Percentiles rank a stretch among this genome's conserved stretches.
Evolutionary conservation across 2,797 vertebrate genomes (phyloP).

Genomic region (Lutjanus argentimaculatus): DNA sequence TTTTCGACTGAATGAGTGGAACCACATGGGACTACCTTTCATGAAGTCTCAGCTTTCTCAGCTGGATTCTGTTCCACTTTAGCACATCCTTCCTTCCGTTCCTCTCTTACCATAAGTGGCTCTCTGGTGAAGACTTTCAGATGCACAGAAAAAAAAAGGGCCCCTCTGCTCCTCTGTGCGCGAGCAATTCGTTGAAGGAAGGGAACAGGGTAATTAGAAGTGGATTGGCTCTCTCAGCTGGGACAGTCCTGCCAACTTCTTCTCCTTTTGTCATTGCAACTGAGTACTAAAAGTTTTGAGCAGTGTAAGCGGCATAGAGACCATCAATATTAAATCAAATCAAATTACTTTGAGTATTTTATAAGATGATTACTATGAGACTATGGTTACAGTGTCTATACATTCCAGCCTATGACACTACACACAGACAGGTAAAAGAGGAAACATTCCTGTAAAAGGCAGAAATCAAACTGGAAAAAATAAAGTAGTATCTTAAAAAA

Average conservation of each 20-base stretch:
- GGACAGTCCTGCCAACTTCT: conserved; percentile 63
- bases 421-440: background rate
- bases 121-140: conserved; percentile 52
- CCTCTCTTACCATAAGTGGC: conserved; percentile 60
- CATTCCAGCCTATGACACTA: background rate
- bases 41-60: conserved; percentile 61
- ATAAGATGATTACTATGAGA: background rate
- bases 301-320: conserved; percentile 37
- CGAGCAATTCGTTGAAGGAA: conserved; percentile 50
- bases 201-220: conserved; percentile 61
- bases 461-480: background rate
- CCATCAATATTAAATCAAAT: conserved; percentile 9
- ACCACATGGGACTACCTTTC: conserved; percentile 68
- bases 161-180: conserved; percentile 54
- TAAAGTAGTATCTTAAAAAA: background rate
- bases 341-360: background rate
- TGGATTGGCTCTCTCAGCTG: conserved; percentile 57
- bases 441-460: background rate
- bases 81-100: conserved; percentile 56
- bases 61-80: conserved; percentile 71
- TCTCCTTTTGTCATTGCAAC: conserved; percentile 40
- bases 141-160: conserved; percentile 7
- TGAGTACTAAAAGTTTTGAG: conserved; percentile 46
- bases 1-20: conserved; percentile 61
- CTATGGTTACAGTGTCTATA: background rate